Evolutionary conservation across 2,888 invertebrate species (phyloP).

Genomic region (Bhutanitis thaidina): DNA sequence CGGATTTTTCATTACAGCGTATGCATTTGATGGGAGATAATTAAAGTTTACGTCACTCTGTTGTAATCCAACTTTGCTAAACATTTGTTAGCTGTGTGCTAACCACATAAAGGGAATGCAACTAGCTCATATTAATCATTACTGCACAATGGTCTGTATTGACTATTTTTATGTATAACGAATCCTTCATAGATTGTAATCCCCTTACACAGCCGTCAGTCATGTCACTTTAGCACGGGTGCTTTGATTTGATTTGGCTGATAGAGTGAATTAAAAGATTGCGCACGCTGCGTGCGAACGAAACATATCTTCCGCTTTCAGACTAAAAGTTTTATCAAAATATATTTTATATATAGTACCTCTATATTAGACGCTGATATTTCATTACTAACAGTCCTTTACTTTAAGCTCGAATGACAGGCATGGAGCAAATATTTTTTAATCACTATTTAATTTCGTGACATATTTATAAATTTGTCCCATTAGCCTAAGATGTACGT

Average conservation of each 20-base stretch:
- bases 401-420: too few relatives aligned
- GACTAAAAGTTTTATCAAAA: constrained; percentile 12
- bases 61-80: neutral
- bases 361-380: too few relatives aligned
- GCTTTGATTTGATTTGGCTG: constrained; percentile 39
- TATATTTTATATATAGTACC: neutral
- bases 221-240: constrained; percentile 35
- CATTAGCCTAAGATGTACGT: too few relatives aligned
- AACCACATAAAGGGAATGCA: neutral
- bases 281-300: constrained; percentile 37
- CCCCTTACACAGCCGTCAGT: constrained; percentile 9
- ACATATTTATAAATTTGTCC: too few relatives aligned
- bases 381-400: too few relatives aligned
- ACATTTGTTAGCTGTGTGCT: too few relatives aligned
- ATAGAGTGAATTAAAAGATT: constrained; percentile 57
- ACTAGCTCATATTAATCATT: neutral
- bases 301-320: constrained; percentile 39
- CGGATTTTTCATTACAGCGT: constrained; percentile 34
- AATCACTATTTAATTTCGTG: too few relatives aligned
- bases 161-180: constrained; percentile 9
- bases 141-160: too few relatives aligned
- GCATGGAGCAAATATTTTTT: too few relatives aligned
- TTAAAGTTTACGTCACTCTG: constrained; percentile 15
- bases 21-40: constrained; percentile 13
- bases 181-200: constrained; percentile 10